Evolutionary conservation across 53 echinoderm and acorn worm genomes (phyloP).

Genomic region (Paracentrotus lividus): DNA sequence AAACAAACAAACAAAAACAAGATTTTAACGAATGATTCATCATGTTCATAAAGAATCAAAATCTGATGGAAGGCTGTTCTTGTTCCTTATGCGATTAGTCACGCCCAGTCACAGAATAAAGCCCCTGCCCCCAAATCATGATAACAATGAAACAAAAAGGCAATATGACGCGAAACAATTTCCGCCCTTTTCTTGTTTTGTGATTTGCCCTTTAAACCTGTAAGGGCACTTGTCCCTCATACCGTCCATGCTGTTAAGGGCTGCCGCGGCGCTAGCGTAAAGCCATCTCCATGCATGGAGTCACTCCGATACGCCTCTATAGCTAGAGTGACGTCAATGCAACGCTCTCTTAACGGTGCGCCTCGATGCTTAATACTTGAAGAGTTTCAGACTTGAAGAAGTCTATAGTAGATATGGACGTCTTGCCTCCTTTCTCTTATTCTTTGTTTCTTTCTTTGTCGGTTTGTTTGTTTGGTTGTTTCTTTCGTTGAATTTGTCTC

Average conservation of each 20-base stretch:
- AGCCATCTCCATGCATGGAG: conserved; percentile 19
- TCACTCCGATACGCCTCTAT: conserved; percentile 14
- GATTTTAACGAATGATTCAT: too few species aligned
- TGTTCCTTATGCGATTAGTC: too few species aligned
- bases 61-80: too few species aligned
- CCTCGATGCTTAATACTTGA: neutral
- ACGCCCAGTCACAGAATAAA: too few species aligned
- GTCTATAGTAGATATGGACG: conserved; percentile 20
- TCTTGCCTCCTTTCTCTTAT: neutral
- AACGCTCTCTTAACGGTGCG: conserved; percentile 16
- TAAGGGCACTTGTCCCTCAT: neutral
- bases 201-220: neutral
- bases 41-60: too few species aligned
- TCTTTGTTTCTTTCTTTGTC: neutral
- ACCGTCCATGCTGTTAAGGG: neutral
- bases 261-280: conserved; percentile 45
- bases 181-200: neutral
- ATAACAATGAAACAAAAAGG: too few species aligned
- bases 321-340: conserved; percentile 38
- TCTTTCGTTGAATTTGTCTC: neutral
- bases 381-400: neutral
- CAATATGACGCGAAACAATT: too few species aligned
- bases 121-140: too few species aligned
- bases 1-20: too few species aligned
- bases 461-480: neutral